phyloP scores from a whole-genome alignment of 2,888 invertebrate species.

The Epiblema foenella region DNA sequence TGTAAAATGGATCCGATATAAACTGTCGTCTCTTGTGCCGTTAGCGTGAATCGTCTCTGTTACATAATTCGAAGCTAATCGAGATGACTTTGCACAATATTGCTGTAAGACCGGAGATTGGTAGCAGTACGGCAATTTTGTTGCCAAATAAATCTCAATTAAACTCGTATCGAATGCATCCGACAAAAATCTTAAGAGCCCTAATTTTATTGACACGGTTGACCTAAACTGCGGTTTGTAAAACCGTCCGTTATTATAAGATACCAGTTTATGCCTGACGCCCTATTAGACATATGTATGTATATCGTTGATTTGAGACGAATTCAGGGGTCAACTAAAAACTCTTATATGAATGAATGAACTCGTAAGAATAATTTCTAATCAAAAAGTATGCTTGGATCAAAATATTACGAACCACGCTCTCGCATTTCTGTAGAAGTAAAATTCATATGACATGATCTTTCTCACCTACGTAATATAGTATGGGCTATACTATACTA shows the following conservation, averaged over 20 bases:
- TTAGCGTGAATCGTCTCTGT: neutral
- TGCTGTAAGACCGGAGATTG: conserved; percentile 22
- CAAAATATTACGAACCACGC: neutral
- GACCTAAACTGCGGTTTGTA: neutral
- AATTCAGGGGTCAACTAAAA: no score
- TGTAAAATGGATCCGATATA: no score
- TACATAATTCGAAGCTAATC: conserved; percentile 24
- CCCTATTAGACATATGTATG: no score
- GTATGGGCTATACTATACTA: neutral
- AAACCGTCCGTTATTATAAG: neutral
- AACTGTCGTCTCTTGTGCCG: no score
- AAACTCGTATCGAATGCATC: neutral
- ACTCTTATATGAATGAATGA: no score
- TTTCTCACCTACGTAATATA: neutral
- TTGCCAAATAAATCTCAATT: conserved; percentile 19
- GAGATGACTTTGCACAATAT: conserved; percentile 40
- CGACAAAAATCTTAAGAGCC: neutral
- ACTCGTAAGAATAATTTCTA: no score
- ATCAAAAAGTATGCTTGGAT: neutral
- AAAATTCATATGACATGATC: neutral
- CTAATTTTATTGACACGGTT: neutral
- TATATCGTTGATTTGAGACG: no score
- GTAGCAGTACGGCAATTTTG: conserved; percentile 9
- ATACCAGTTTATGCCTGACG: no score
- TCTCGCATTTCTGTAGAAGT: neutral